A percentile compares a stretch with the other conserved stretches of the same genome.
Evolutionary conservation across 2,797 vertebrate genomes (phyloP).

Genomic region (Chelon auratus): DNA sequence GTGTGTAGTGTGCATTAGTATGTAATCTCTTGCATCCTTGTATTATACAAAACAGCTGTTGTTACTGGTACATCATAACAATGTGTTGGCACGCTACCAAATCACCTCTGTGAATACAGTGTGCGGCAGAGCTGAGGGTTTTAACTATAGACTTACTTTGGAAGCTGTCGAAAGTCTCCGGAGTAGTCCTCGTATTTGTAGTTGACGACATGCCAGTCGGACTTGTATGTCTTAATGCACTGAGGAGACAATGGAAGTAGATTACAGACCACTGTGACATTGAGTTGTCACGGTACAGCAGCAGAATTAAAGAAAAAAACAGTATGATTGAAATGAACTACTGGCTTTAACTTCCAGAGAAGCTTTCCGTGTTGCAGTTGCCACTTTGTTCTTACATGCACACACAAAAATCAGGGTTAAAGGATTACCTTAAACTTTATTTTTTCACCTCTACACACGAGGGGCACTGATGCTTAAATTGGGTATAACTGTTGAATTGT

Average conservation of each 20-base stretch:
- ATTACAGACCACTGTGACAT: constrained; percentile 18
- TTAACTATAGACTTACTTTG: constrained; percentile 86
- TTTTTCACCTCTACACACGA: background rate
- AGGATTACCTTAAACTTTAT: background rate
- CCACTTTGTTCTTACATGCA: background rate
- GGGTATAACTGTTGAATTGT: background rate
- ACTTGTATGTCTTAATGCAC: constrained; percentile 99
- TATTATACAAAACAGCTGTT: constrained; percentile 32
- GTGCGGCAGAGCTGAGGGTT: background rate
- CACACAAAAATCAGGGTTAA: background rate
- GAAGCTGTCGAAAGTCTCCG: constrained; percentile 96
- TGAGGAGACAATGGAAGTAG: constrained; percentile 67
- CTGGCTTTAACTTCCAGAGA: background rate
- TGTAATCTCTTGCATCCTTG: constrained; percentile 42
- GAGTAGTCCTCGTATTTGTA: constrained; percentile 98
- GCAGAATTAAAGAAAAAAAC: too few species aligned
- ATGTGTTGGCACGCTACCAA: constrained; percentile 19
- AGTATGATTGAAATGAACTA: too few species aligned
- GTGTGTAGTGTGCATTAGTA: constrained; percentile 11
- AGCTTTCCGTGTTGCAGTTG: background rate
- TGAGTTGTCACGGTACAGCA: background rate
- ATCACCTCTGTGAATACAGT: constrained; percentile 15
- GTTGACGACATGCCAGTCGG: constrained; percentile 96
- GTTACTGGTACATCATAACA: constrained; percentile 37
- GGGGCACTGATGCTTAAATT: background rate